Conservation (phyloP, 1,140 invertebrate species). For the Chelonus insularis region DNA sequence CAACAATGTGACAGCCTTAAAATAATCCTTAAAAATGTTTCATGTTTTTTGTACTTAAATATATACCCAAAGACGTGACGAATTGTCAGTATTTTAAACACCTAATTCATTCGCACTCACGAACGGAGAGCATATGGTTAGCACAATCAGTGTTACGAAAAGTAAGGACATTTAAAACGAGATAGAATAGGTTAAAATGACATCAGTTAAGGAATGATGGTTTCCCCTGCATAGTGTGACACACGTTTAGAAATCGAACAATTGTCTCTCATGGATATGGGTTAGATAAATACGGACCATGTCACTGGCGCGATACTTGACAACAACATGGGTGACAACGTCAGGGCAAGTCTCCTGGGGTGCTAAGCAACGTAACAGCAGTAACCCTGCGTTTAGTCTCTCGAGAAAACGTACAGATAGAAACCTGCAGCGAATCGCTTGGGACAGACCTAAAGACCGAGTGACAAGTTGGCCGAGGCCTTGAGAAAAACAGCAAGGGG, state of each 20-base stretch:
- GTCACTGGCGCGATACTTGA: neutral
- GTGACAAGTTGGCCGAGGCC: slow-evolving; percentile 15
- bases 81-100: slow-evolving; percentile 13
- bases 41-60: neutral
- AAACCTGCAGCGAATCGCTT: neutral
- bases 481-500: slow-evolving; percentile 28
- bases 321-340: slow-evolving; percentile 21
- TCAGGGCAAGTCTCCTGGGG: slow-evolving; percentile 8
- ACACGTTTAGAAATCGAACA: too few relatives aligned
- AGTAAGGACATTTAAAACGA: too few relatives aligned
- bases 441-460: slow-evolving; percentile 15
- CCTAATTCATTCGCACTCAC: slow-evolving; percentile 26
- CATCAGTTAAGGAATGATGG: too few relatives aligned
- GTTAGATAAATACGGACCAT: too few relatives aligned
- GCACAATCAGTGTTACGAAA: neutral
- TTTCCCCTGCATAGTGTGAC: neutral
- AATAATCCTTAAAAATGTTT: slow-evolving; percentile 1
- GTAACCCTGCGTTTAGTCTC: neutral
- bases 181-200: too few relatives aligned
- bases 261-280: too few relatives aligned
- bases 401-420: slow-evolving; percentile 15
- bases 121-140: neutral
- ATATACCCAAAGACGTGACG: slow-evolving; percentile 8
- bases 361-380: neutral
- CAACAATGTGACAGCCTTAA: slow-evolving; percentile 8